These are phyloP conservation scores for Mobula birostris DNA, from an alignment of 2,113 vertebrate genomes.

Conservation along the genomic window DNA sequence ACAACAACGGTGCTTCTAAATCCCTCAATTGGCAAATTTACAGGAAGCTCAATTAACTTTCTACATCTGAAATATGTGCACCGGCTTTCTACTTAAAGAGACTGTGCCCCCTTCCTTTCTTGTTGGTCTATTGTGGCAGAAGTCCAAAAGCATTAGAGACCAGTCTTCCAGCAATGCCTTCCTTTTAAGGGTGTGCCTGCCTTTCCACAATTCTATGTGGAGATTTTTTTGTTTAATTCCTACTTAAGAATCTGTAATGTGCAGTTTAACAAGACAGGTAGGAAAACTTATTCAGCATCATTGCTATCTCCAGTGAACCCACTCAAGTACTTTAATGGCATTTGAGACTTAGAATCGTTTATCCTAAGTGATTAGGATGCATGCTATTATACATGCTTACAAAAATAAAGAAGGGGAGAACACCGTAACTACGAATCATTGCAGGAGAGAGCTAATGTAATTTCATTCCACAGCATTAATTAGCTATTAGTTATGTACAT, in stretches of 20 bases:
- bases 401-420: not conserved
- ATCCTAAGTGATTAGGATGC: not conserved
- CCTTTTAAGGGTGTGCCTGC: not conserved
- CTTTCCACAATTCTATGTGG: not conserved
- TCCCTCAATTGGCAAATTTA: conserved; percentile 36
- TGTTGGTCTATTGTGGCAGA: not conserved
- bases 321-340: not conserved
- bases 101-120: not conserved
- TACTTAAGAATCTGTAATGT: not conserved
- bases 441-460: not conserved
- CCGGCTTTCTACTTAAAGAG: conserved; percentile 23
- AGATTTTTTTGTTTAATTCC: not conserved
- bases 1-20: conserved; percentile 35
- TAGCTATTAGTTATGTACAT: too few species aligned
- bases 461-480: not conserved
- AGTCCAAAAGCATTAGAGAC: not conserved
- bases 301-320: not conserved
- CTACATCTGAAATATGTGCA: conserved; percentile 33
- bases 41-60: conserved; percentile 37
- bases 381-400: not conserved
- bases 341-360: not conserved
- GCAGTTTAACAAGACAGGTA: not conserved
- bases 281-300: not conserved
- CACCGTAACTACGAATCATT: not conserved
- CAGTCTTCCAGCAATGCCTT: not conserved